Conservation (phyloP, 2,797 vertebrate species). For the Takifugu ocellatus region DNA sequence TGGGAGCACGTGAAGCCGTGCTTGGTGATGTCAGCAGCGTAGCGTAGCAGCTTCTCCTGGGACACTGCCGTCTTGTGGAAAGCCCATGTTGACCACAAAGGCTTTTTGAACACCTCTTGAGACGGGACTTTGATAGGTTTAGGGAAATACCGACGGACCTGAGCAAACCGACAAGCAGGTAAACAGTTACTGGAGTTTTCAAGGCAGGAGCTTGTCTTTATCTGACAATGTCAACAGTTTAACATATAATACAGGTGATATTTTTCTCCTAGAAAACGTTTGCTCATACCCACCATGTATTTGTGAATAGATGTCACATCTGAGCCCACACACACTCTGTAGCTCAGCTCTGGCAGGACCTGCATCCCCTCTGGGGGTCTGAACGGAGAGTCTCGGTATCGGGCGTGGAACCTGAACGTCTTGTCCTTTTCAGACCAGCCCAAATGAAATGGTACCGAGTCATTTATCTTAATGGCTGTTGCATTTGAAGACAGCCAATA, state of each 20-base stretch:
- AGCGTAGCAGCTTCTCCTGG: slow-evolving; percentile 82
- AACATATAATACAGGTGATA: no score
- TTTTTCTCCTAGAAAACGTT: not conserved
- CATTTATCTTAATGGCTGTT: slow-evolving; percentile 88
- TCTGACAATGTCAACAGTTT: no score
- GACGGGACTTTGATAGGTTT: slow-evolving; percentile 89
- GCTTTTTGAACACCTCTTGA: slow-evolving; percentile 83
- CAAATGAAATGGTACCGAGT: slow-evolving; percentile 92
- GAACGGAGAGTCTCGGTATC: slow-evolving; percentile 86
- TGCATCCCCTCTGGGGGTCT: slow-evolving; percentile 71
- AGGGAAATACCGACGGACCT: slow-evolving; percentile 90
- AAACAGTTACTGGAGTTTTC: not conserved
- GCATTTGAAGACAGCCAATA: slow-evolving; percentile 96
- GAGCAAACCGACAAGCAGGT: slow-evolving; percentile 18
- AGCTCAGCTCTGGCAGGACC: slow-evolving; percentile 86
- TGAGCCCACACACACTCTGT: slow-evolving; percentile 88
- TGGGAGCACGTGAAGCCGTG: slow-evolving; percentile 88
- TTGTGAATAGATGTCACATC: slow-evolving; percentile 95
- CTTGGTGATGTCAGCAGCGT: slow-evolving; percentile 77
- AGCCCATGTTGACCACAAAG: slow-evolving; percentile 94
- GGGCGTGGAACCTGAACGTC: slow-evolving; percentile 84
- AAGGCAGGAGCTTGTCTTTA: not conserved
- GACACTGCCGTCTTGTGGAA: slow-evolving; percentile 80
- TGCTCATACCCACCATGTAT: slow-evolving; percentile 81
- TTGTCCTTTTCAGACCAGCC: slow-evolving; percentile 88